Conservation (phyloP, 1,140 invertebrate species). For the Atta cephalotes region DNA sequence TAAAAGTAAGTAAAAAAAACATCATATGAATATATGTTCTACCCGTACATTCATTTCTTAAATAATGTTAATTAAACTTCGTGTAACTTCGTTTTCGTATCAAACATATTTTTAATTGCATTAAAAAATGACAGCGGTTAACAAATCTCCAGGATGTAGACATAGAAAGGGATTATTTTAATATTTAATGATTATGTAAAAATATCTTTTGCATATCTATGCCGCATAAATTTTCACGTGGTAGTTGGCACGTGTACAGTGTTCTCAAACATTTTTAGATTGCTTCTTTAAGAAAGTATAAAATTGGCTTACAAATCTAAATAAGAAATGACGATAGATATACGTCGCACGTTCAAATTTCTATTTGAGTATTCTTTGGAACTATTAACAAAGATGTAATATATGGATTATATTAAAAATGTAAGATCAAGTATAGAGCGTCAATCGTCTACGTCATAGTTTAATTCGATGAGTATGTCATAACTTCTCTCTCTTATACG, state of each 20-base stretch:
- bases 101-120: neutral
- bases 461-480: neutral
- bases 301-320: constrained; percentile 17
- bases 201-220: constrained; percentile 34
- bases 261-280: constrained; percentile 34
- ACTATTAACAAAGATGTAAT: constrained; percentile 25
- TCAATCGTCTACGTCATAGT: constrained; percentile 13
- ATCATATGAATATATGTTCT: too few species aligned
- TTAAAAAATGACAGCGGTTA: neutral
- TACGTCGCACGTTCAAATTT: neutral
- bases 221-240: neutral
- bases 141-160: neutral
- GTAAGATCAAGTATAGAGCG: neutral
- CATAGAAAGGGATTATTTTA: neutral
- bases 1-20: too few species aligned
- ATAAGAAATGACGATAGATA: constrained; percentile 26
- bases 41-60: neutral
- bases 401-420: constrained; percentile 38
- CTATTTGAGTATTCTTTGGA: constrained; percentile 2
- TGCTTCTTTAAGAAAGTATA: constrained; percentile 15
- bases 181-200: constrained; percentile 8
- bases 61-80: neutral
- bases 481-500: neutral
- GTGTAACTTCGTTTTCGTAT: neutral
- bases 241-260: neutral